A percentile compares a stretch with the other conserved stretches of the same genome.
Conservation (phyloP, 2,888 invertebrate species). For the Zygogramma bicolorata region DNA sequence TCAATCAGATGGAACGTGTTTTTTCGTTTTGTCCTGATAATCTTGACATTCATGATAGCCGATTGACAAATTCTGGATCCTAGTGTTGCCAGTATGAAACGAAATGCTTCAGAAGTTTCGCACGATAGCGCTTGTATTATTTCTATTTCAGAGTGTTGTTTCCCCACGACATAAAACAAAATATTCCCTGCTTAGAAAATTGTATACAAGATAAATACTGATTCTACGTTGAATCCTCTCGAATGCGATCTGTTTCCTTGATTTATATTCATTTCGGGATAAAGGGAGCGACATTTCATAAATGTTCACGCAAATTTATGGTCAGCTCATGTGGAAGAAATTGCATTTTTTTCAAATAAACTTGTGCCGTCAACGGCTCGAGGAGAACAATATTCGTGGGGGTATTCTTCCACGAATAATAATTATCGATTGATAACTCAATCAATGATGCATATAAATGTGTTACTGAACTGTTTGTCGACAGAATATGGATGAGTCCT, state of each 20-base stretch:
- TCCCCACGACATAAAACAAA: not conserved
- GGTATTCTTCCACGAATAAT: not conserved
- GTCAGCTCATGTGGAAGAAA: slow-evolving; percentile 5
- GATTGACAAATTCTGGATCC: too few species aligned
- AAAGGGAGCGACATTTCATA: slow-evolving; percentile 36
- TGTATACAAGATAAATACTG: slow-evolving; percentile 25
- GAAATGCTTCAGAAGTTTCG: too few species aligned
- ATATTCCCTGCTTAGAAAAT: not conserved
- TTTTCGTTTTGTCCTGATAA: too few species aligned
- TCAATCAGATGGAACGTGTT: too few species aligned
- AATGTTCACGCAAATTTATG: slow-evolving; percentile 38
- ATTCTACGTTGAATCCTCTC: slow-evolving; percentile 35
- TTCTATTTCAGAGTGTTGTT: not conserved
- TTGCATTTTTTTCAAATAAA: not conserved
- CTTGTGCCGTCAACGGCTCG: not conserved
- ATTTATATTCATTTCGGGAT: slow-evolving; percentile 40
- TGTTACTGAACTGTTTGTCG: too few species aligned
- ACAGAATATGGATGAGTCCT: too few species aligned
- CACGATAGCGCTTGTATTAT: too few species aligned
- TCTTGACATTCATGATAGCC: too few species aligned
- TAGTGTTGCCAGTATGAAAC: too few species aligned
- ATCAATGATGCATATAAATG: too few species aligned
- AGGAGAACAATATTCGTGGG: not conserved
- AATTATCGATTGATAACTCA: too few species aligned
- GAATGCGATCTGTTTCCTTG: slow-evolving; percentile 35